Evolutionary conservation across 2,797 vertebrate species (phyloP).

Genomic region (Girardinus metallicus): DNA sequence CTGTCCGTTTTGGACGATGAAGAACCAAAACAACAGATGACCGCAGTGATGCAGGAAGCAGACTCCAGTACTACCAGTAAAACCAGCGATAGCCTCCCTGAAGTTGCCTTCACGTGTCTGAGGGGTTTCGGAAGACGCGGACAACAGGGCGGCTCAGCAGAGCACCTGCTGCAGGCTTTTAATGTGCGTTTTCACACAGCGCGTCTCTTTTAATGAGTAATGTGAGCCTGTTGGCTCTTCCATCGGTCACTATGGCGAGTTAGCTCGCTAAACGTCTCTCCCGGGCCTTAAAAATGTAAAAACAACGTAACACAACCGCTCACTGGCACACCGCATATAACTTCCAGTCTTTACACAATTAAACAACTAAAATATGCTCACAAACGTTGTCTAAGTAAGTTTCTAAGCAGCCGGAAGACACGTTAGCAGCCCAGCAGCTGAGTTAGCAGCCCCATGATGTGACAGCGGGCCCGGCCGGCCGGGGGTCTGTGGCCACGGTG

Average conservation of each 20-base stretch:
- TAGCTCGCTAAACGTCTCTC: conserved; percentile 39
- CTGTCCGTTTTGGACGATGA: background rate
- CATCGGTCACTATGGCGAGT: conserved; percentile 23
- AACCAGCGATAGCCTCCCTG: background rate
- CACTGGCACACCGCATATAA: background rate
- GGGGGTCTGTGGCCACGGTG: background rate
- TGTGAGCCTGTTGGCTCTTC: background rate
- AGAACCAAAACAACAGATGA: background rate
- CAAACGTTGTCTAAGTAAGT: background rate
- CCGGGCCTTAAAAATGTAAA: background rate
- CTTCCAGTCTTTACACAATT: no score
- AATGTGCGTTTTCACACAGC: fast-evolving
- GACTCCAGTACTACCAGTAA: background rate
- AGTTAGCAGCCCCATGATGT: conserved; percentile 70
- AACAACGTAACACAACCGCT: background rate
- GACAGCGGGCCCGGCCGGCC: conserved; percentile 43
- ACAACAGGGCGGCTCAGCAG: background rate
- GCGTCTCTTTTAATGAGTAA: background rate
- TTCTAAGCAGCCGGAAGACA: conserved; percentile 25
- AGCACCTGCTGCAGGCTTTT: fast-evolving
- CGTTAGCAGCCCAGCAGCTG: conserved; percentile 61
- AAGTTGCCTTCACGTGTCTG: background rate
- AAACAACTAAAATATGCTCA: fast-evolving
- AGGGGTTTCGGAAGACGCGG: background rate
- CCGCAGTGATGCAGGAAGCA: background rate